These are phyloP conservation scores for Pavo muticus DNA, from an alignment of 2,113 vertebrate genomes.

Conservation along the genomic window DNA sequence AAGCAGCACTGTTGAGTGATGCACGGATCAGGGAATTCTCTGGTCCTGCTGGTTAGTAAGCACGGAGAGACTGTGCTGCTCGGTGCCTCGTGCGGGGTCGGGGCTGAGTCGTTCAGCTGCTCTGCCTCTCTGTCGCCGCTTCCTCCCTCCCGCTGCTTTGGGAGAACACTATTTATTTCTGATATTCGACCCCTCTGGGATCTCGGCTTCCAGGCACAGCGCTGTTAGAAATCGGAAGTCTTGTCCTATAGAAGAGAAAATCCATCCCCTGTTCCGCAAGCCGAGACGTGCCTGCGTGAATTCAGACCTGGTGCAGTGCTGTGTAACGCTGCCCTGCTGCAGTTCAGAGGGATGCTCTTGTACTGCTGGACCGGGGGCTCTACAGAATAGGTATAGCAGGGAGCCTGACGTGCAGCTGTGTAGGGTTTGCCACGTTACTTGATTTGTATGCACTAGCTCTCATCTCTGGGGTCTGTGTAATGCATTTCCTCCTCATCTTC, in stretches of 20 bases:
- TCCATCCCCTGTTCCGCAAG: neutral
- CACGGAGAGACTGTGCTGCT: neutral
- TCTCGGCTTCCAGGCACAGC: accelerated
- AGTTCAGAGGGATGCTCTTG: neutral
- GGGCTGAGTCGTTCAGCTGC: neutral
- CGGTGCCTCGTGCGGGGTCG: neutral
- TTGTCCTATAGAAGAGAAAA: neutral
- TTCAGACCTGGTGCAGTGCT: slow-evolving; percentile 15
- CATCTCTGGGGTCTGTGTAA: neutral
- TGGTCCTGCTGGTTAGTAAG: neutral
- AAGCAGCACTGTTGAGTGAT: neutral
- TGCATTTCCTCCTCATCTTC: neutral
- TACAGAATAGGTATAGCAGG: neutral
- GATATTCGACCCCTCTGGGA: neutral
- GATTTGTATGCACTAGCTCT: accelerated
- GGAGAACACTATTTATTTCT: neutral
- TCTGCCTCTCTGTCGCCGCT: neutral
- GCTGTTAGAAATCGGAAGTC: neutral
- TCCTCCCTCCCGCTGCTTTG: neutral
- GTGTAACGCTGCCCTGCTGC: neutral
- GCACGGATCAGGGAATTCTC: neutral
- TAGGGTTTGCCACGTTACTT: neutral
- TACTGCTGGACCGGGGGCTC: neutral
- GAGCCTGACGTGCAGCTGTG: neutral
- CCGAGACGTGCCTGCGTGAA: neutral